phyloP scores from a whole-genome alignment of 2,797 vertebrate species.

The Scarus forsteni region DNA sequence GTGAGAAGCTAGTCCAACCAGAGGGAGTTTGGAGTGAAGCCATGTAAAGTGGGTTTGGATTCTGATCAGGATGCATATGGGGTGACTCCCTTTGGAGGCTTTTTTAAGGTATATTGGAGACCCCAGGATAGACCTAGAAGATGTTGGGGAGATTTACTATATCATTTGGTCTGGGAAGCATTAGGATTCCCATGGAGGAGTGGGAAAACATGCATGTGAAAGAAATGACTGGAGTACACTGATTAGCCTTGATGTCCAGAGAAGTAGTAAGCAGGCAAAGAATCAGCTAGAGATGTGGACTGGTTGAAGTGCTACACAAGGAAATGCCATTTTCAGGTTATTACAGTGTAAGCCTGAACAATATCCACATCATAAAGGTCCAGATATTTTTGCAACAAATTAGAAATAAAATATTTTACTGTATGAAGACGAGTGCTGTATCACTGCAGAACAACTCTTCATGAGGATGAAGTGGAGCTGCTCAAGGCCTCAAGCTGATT shows the following conservation, averaged over 20 bases:
- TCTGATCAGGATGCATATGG: background rate
- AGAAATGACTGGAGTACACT: background rate
- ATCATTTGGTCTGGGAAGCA: background rate
- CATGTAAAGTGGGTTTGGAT: background rate
- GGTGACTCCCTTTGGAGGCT: conserved; percentile 1
- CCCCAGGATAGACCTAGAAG: background rate
- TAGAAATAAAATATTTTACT: too few species aligned
- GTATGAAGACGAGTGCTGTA: too few species aligned
- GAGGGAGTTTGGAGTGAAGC: background rate
- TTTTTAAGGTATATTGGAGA: background rate
- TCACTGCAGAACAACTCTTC: too few species aligned
- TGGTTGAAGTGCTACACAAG: too few species aligned
- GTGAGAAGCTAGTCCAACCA: background rate
- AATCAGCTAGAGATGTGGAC: too few species aligned
- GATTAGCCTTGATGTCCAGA: background rate
- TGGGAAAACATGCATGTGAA: background rate
- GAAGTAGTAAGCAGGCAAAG: too few species aligned
- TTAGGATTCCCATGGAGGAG: background rate
- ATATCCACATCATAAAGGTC: too few species aligned
- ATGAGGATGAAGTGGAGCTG: too few species aligned
- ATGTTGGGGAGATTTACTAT: background rate
- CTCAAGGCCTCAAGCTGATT: too few species aligned
- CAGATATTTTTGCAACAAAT: too few species aligned
- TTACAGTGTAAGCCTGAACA: too few species aligned
- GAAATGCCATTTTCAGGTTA: too few species aligned